Base-by-base conservation (phyloP, 1,140 invertebrate species). In the Spodoptera litura region DNA sequence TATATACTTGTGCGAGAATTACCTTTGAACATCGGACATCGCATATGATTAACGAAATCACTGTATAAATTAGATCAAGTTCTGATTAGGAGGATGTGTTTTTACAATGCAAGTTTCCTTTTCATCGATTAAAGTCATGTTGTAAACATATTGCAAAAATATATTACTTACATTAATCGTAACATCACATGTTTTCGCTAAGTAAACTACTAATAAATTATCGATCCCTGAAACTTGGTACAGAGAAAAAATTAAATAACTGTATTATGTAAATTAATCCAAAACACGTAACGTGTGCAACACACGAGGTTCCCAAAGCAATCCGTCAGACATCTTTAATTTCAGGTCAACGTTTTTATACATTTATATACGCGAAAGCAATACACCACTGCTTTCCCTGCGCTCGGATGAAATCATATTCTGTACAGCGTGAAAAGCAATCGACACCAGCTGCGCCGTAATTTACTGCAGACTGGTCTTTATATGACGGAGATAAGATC, bases 341-440 rank as follows among this genome's bases (percentile, higher is more conserved):
- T 74, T 71, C 71, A 70, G 75, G 73, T 64, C 51, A 52, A 20
- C 58, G 74, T 66, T 66, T 66, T 53, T 51, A 44, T 53, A 78
- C 53, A 73, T 79, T 66, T 78, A 59, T 68, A 71, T 55, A 61
- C 77, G 56, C 78, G 78, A 78, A 75, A 79, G 80, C 74, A 79
- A 80, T 82, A 78, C 20, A 53, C 68, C 78, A 71, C 81, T 83
- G 83, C 87, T 89, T 90, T 90, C 86, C 88, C 87, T 83, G 74
- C 80, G 59, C 71, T 79, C 78, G 80, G 78, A 87, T 88, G 81
- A 87, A 87, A 88, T 87, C 84, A 83, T 88, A 73, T 73, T 58
- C 71, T 56, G 85, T 84, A 81, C 79, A 80, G 82, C 81, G 81
- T 84, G 83, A 83, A 86, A 85, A 85, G 80, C 82, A 79, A 85